A percentile compares a stretch with the other conserved stretches of the same genome.
Evolutionary conservation across 2,113 vertebrate genomes (phyloP).

Genomic region (Neopipo cinnamomea): DNA sequence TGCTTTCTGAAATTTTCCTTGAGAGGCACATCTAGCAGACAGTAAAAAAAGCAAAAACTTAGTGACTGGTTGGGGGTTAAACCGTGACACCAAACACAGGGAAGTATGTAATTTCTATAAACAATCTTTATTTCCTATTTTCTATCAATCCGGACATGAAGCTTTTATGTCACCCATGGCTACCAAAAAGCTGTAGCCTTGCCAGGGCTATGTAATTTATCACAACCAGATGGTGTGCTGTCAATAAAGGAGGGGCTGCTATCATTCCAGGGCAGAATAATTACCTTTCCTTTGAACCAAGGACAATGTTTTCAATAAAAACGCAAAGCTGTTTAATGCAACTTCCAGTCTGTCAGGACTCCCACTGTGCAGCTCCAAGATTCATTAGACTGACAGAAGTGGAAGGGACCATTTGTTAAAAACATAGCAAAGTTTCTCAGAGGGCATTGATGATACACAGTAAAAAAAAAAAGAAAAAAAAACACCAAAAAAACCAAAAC

Average conservation of each 20-base stretch:
- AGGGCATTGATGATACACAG: background rate
- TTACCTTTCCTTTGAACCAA: constrained; percentile 58
- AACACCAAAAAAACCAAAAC: too few species aligned
- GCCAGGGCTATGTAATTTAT: constrained; percentile 32
- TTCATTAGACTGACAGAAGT: background rate
- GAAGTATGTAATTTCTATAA: background rate
- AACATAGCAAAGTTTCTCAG: background rate
- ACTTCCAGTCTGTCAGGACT: constrained; percentile 51
- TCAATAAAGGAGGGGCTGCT: constrained; percentile 41
- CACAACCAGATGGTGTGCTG: constrained; percentile 58
- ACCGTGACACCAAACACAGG: background rate
- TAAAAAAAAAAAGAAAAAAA: background rate
- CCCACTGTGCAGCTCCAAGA: constrained; percentile 44
- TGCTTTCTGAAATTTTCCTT: background rate
- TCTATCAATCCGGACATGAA: background rate
- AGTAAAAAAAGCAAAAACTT: background rate
- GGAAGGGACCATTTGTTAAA: constrained; percentile 20
- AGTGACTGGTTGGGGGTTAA: background rate
- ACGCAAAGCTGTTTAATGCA: constrained; percentile 33
- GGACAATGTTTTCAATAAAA: constrained; percentile 63
- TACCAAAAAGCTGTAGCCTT: constrained; percentile 1
- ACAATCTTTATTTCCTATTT: background rate
- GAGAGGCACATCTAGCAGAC: background rate
- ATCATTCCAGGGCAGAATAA: constrained; percentile 46
- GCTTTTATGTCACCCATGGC: background rate